Evolutionary conservation across 1,140 invertebrate species (phyloP), one percentile per base, ranked within the genome.

Genomic region (Papilio aristodemus): DNA sequence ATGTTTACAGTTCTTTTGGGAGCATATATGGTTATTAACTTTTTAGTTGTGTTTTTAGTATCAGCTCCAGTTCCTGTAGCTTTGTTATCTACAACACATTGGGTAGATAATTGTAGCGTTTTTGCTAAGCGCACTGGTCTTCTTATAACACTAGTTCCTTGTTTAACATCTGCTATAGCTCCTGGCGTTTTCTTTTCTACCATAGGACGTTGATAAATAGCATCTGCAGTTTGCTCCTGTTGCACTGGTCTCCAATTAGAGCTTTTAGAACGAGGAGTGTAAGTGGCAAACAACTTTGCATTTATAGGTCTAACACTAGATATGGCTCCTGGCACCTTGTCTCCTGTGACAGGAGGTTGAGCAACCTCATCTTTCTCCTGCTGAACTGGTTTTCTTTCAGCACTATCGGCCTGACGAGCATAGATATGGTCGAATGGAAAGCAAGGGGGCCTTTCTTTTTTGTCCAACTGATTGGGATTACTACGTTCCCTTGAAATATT

Each of bases 381-480:
- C 54, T 79, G 73, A 58, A 85, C 69, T 6, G 74, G 71, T 70
- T 80, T 78, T 59, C 80, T 75, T 36, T 86, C 82, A 13, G 78
- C 71, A 22, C 76, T 75, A 66, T 86, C 83, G 0, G 87, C 87
- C 50, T 89, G 85, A 70, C 87, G 89, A 8, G 89, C 87, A 69
- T 91, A 91, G 62, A 91, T 81, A 57, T 91, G 87, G 68, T 91
- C 89, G 64, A 91, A 91, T 41, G 89, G 87, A 74, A 90, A 87
- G 78, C 83, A 87, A 68, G 86, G 72, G 70, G 89, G 79, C 19
- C 85, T 76, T 66, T 90, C 87, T 73, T 88, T 89, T n/a, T 82
- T 50, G 36, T 88, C 86, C 72, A 89, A 76, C 76, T 82, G 84
- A 74, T 85, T 86, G 27, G 86, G 75, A 25, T 83, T 81, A 17